Percentiles rank a stretch among this genome's conserved stretches.
Evolutionary conservation across 2,797 vertebrate genomes (phyloP).

Genomic region (Gallirallus australis): DNA sequence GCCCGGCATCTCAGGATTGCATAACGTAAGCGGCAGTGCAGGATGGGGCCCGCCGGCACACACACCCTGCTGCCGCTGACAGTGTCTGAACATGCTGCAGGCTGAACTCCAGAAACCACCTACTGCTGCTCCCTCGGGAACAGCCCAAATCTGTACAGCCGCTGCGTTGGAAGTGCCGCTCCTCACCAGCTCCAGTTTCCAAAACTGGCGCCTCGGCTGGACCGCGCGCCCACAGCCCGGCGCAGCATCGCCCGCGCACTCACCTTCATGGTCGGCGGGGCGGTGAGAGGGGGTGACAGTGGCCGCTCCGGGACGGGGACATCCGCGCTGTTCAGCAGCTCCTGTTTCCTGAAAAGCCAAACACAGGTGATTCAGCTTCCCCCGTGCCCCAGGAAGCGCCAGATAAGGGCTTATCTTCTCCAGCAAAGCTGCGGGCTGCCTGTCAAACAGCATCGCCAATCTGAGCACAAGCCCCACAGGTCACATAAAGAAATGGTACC

Average conservation of each 20-base stretch:
- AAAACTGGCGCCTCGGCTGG: neutral
- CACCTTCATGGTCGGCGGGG: slow-evolving; percentile 96
- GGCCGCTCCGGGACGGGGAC: slow-evolving; percentile 88
- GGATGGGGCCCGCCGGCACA: neutral
- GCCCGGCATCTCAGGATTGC: neutral
- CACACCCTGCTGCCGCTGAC: neutral
- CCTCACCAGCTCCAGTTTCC: neutral
- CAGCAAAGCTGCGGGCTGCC: neutral
- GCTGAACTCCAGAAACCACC: slow-evolving; percentile 20
- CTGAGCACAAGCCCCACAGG: neutral
- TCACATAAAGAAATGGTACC: neutral
- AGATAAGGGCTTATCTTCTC: neutral
- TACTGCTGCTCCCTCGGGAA: neutral
- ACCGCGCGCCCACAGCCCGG: neutral
- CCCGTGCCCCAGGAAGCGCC: neutral
- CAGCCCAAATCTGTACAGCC: neutral
- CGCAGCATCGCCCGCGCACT: neutral
- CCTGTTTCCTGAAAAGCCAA: slow-evolving; percentile 90
- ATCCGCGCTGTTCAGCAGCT: slow-evolving; percentile 89
- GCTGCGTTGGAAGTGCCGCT: neutral
- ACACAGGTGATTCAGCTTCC: neutral
- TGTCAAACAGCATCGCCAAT: neutral
- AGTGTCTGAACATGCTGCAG: neutral
- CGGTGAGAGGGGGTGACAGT: slow-evolving; percentile 91
- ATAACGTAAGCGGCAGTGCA: neutral